A percentile compares a stretch with the other conserved stretches of the same genome.
Evolutionary conservation across 1,140 invertebrate genomes (phyloP).

Genomic region (Sarcophaga peregrina): DNA sequence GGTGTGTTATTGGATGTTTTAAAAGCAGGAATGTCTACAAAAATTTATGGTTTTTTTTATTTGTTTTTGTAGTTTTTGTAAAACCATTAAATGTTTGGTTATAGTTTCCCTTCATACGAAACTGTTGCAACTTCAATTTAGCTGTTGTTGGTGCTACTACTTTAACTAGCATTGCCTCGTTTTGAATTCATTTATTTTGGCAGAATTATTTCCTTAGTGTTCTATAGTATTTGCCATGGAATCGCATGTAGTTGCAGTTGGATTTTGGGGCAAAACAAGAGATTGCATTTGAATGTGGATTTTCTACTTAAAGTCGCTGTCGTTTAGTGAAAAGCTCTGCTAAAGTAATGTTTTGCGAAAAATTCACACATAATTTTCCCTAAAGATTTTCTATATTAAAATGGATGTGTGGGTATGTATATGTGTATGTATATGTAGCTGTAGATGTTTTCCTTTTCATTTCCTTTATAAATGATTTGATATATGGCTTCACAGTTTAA

Average conservation of each 20-base stretch:
- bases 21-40: no score
- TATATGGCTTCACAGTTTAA: slow-evolving; percentile 33
- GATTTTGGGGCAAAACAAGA: neutral
- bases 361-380: slow-evolving; percentile 35
- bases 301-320: neutral
- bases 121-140: neutral
- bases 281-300: neutral
- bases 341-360: slow-evolving; percentile 9
- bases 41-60: no score
- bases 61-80: no score
- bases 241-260: no score
- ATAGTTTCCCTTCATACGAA: no score
- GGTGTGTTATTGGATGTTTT: no score
- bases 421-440: no score
- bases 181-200: slow-evolving; percentile 16
- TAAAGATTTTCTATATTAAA: slow-evolving; percentile 35
- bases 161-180: no score
- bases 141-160: neutral
- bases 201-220: neutral
- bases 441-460: no score
- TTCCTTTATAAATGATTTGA: slow-evolving; percentile 33
- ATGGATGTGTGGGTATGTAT: no score
- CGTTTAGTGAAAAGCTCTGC: neutral
- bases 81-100: no score
- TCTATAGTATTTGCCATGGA: neutral